Evolutionary conservation across 23 tunicate genomes (phyloP).

Genomic region (Corella eumyota): DNA sequence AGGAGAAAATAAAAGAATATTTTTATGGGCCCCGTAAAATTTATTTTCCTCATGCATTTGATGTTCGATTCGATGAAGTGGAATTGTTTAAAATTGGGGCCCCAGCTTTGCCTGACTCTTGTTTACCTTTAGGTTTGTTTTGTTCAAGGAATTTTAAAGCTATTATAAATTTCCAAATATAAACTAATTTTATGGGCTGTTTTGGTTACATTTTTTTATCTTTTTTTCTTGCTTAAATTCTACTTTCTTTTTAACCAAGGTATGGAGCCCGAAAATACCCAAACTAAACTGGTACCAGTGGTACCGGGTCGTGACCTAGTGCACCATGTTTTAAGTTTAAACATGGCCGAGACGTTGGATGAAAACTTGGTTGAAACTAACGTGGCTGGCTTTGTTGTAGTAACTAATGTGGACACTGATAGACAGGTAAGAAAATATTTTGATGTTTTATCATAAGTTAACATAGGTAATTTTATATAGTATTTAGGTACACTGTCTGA

Average conservation of each 20-base stretch:
- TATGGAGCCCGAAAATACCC: conserved; percentile 83
- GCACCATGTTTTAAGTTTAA: conserved; percentile 68
- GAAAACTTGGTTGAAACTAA: conserved; percentile 85
- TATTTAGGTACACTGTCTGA: no score
- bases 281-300: conserved; percentile 79
- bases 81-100: conserved; percentile 80
- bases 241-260: conserved; percentile 13
- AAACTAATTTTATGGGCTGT: no score
- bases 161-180: neutral
- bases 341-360: conserved; percentile 91
- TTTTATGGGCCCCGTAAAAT: conserved; percentile 80
- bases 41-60: conserved; percentile 82
- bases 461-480: neutral
- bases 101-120: conserved; percentile 78
- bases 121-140: conserved; percentile 58
- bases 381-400: conserved; percentile 89
- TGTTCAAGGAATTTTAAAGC: neutral
- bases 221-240: neutral
- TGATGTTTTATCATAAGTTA: neutral
- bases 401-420: conserved; percentile 65
- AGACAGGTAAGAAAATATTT: conserved; percentile 23
- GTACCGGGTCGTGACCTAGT: conserved; percentile 57
- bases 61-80: conserved; percentile 57
- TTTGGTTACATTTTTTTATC: neutral
- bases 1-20: conserved; percentile 59